Evolutionary conservation across 2,797 vertebrate species (phyloP).

Genomic region (Capromys pilorides): DNA sequence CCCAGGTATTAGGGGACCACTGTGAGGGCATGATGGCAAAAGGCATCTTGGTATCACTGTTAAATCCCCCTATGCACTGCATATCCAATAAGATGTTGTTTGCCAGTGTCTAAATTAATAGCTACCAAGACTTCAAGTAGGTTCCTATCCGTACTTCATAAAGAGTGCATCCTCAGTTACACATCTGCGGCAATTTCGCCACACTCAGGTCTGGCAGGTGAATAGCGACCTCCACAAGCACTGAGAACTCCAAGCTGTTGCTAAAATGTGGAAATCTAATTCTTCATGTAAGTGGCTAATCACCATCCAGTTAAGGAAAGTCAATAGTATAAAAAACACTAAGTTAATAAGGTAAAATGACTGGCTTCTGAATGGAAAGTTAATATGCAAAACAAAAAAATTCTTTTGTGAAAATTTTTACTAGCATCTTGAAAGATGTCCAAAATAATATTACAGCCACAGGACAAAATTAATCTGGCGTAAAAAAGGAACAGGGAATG

Average conservation of each 20-base stretch:
- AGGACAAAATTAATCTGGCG: slow-evolving; percentile 28
- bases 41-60: not conserved
- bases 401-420: not conserved
- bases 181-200: not conserved
- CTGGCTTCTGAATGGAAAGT: not conserved
- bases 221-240: not conserved
- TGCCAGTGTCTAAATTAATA: not conserved
- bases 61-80: not conserved
- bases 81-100: not conserved
- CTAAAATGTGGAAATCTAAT: slow-evolving; percentile 26
- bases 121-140: not conserved
- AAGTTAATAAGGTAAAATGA: not conserved
- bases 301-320: slow-evolving; percentile 24
- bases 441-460: not conserved
- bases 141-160: not conserved
- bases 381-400: slow-evolving; percentile 1
- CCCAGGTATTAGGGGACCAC: not conserved
- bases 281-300: not conserved
- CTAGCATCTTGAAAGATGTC: not conserved
- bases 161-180: not conserved
- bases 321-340: slow-evolving; percentile 13
- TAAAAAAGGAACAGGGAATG: slow-evolving; percentile 15
- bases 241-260: not conserved
- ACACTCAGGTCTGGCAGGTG: not conserved
- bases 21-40: not conserved